phyloP scores from a whole-genome alignment of 1,140 invertebrate genomes.

The Zophobas morio region DNA sequence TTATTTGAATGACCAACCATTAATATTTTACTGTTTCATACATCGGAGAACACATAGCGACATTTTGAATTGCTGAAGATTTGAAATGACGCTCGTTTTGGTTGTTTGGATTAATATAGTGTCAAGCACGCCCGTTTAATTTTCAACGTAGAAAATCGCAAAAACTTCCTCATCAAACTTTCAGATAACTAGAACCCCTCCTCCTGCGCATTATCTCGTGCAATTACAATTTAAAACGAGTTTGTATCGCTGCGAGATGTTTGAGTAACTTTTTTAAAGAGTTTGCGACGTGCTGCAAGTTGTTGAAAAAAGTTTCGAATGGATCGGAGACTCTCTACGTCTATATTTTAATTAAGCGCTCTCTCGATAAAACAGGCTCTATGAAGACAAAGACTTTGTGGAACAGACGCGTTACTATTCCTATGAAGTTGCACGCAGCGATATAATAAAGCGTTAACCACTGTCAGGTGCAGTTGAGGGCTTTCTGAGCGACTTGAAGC shows the following conservation, averaged over 20 bases:
- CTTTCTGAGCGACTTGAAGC: constrained; percentile 10
- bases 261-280: constrained; percentile 31
- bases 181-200: too few species aligned
- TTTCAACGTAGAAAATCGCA: too few species aligned
- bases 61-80: too few species aligned
- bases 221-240: constrained; percentile 36
- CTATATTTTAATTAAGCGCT: constrained; percentile 13
- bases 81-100: too few species aligned
- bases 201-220: neutral
- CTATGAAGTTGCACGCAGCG: constrained; percentile 6
- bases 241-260: constrained; percentile 20
- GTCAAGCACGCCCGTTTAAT: too few species aligned
- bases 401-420: constrained; percentile 19
- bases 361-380: constrained; percentile 14
- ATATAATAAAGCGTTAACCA: constrained; percentile 38
- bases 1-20: too few species aligned
- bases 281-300: constrained; percentile 6
- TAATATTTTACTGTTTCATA: too few species aligned
- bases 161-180: too few species aligned
- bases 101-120: too few species aligned
- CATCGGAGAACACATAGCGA: too few species aligned
- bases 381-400: constrained; percentile 37
- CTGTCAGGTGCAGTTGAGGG: constrained; percentile 32
- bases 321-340: neutral
- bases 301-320: neutral